Evolutionary conservation across 2,797 vertebrate species (phyloP), one percentile per base, ranked within the genome.

Genomic region (Vireo griseus): DNA sequence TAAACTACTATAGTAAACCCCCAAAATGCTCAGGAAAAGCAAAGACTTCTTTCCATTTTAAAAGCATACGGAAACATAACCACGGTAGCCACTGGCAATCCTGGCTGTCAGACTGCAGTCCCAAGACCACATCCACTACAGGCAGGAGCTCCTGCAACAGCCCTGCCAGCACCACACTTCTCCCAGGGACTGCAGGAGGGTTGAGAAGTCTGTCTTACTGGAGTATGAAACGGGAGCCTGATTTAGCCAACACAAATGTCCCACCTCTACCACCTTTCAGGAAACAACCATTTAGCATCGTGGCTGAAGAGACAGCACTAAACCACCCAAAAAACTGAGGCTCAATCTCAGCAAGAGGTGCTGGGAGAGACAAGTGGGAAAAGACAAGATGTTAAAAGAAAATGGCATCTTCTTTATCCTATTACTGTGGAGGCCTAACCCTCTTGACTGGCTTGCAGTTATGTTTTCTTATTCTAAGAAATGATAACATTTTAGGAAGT

Each of bases 51-150:
- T 90, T 37, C 15, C 20, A 61, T 57, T 84, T 72, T 52, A 63
- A 81, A 84, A 50, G 42, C 24, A 29, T 10, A 57, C 2, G 21
- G 57, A 88, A 86, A 73, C 0, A 0, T 21, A 59, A 37, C 12
- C 22, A 26, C 0, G 0, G 58, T 26, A 61, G 50, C 35, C 62
- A 37, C 16, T 0, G 6, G 33, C 61, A 88, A 45, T 39, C 37
- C 33, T 25, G n/a, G 22, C 26, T 22, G 9, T 13, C 0, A 0
- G 13, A 40, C 28, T 15, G 48, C 61, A 59, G 40, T 6, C 42
- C 21, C 1, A 0, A 80, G 33, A 55, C 31, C 47, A 29, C 1
- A 2, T 3, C 5, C 4, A 5, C 35, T 40, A 26, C 39, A 50
- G 11, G 51, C 40, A 71, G 31, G 18, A 73, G 42, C 29, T 54